These are phyloP conservation scores for Australoheros facetus DNA, from an alignment of 2,797 vertebrate species.

Conservation along the genomic window DNA sequence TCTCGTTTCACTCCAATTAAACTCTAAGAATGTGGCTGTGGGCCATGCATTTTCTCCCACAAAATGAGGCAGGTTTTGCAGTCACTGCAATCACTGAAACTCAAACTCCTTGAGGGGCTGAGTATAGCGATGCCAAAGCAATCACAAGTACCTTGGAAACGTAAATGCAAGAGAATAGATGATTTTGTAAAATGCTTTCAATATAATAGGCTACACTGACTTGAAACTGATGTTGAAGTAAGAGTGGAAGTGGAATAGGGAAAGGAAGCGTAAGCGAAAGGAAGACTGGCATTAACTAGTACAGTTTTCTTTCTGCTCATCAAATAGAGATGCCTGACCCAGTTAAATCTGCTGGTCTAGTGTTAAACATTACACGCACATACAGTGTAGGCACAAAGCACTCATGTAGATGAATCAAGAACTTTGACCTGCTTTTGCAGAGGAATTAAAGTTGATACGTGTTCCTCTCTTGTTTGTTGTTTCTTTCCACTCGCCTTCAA, in stretches of 20 bases:
- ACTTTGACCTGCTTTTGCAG: conserved; percentile 46
- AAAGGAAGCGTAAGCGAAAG: conserved; percentile 47
- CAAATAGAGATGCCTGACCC: conserved; percentile 78
- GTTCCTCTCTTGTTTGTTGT: conserved; percentile 7
- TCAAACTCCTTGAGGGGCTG: conserved; percentile 57
- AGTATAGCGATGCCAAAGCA: conserved; percentile 63
- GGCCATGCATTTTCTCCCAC: conserved; percentile 50
- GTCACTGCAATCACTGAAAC: conserved; percentile 63
- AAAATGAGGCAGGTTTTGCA: conserved; percentile 54
- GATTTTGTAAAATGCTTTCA: conserved; percentile 57
- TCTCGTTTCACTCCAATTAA: conserved; percentile 47
- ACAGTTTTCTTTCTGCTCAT: conserved; percentile 64
- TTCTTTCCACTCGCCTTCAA: background rate
- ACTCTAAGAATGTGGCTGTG: conserved; percentile 33
- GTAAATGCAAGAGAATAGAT: conserved; percentile 60
- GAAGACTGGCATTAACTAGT: conserved; percentile 61
- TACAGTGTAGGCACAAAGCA: conserved; percentile 28
- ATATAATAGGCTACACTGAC: conserved; percentile 40
- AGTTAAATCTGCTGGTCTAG: conserved; percentile 70
- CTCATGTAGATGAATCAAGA: conserved; percentile 37
- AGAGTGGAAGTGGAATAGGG: conserved; percentile 31
- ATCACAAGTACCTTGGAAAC: conserved; percentile 59
- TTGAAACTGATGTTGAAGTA: conserved; percentile 47
- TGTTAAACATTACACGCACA: conserved; percentile 46
- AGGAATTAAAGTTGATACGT: conserved; percentile 28